phyloP scores from a whole-genome alignment of 2,113 vertebrate genomes.

The Azemiops feae region DNA sequence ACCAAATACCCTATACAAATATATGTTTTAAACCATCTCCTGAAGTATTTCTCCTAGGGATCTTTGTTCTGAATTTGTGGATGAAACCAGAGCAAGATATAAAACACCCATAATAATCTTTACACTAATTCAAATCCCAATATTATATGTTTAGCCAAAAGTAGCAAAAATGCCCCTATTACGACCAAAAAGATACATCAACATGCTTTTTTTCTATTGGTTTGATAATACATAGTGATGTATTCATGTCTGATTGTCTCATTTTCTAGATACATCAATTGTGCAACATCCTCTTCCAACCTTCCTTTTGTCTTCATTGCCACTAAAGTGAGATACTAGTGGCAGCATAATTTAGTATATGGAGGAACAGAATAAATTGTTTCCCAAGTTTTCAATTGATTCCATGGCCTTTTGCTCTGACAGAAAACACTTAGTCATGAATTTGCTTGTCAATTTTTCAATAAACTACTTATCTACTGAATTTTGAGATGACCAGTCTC shows the following conservation, averaged over 20 bases:
- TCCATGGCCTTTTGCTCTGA: background rate
- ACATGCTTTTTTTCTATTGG: background rate
- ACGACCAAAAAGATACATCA: background rate
- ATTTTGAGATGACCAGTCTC: background rate
- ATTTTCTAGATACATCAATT: background rate
- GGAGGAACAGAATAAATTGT: background rate
- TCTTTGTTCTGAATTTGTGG: background rate
- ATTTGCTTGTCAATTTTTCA: background rate
- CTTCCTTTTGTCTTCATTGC: background rate
- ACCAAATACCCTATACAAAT: background rate
- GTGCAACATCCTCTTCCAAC: background rate
- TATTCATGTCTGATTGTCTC: background rate
- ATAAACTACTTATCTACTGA: background rate
- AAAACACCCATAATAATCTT: background rate
- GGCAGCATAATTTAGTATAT: too few relatives aligned
- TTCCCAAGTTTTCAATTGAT: background rate
- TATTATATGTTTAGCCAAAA: background rate
- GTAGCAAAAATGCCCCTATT: background rate
- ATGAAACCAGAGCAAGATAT: background rate
- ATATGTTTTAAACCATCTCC: background rate
- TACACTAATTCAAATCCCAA: background rate
- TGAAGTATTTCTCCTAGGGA: background rate
- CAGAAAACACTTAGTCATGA: background rate
- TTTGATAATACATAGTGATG: background rate
- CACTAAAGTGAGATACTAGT: background rate